Percentiles rank a stretch among this genome's conserved stretches.
Evolutionary conservation across 2,113 vertebrate species (phyloP).

Genomic region (Tupaia tana): DNA sequence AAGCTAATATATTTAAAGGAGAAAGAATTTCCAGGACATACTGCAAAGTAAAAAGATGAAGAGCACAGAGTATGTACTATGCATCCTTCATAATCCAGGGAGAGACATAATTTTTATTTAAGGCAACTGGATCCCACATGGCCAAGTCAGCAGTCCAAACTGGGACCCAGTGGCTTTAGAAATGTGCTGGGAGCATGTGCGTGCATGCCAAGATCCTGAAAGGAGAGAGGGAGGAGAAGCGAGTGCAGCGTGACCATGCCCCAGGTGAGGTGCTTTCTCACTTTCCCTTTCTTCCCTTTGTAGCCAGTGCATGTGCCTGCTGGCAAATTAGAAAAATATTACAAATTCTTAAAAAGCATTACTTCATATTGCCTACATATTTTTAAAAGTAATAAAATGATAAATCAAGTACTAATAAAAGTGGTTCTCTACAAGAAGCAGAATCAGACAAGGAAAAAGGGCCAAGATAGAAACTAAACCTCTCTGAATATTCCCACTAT

Average conservation of each 20-base stretch:
- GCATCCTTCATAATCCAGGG: background rate
- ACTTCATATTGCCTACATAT: background rate
- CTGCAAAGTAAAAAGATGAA: background rate
- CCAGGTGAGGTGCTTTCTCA: too few relatives aligned
- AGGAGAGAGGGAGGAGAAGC: too few relatives aligned
- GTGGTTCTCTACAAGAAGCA: background rate
- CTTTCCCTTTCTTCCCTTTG: too few relatives aligned
- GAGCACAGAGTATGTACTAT: too few relatives aligned
- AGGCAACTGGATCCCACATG: too few relatives aligned
- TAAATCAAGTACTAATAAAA: background rate
- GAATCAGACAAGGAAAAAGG: background rate
- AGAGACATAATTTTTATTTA: background rate
- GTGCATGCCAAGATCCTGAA: too few relatives aligned
- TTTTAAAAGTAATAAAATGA: background rate
- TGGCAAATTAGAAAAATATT: too few relatives aligned
- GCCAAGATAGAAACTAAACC: background rate
- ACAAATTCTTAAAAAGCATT: background rate
- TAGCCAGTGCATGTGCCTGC: too few relatives aligned
- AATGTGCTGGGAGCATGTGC: too few relatives aligned
- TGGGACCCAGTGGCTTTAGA: too few relatives aligned
- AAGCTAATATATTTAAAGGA: constrained; percentile 5
- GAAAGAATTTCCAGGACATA: background rate
- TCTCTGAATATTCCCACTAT: background rate
- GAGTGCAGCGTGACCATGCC: too few relatives aligned
- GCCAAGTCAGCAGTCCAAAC: too few relatives aligned